phyloP scores from a whole-genome alignment of 2,888 invertebrate species.

The Meta bourneti region DNA sequence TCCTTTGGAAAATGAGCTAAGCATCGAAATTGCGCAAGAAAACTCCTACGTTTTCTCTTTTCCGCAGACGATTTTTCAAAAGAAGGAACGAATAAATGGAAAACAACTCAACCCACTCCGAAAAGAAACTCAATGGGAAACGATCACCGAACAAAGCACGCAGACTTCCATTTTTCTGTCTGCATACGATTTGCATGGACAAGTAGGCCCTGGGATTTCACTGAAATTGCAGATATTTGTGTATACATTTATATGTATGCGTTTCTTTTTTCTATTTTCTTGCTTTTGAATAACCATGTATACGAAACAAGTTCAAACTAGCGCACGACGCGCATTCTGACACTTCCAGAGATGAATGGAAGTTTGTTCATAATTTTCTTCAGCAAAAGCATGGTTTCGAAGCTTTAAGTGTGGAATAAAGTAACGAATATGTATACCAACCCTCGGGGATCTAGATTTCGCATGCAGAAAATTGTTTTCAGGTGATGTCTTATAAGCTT shows the following conservation, averaged over 20 bases:
- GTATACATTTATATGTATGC: conserved; percentile 17
- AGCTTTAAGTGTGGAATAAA: conserved; percentile 14
- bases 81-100: conserved; percentile 55
- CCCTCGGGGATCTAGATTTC: neutral
- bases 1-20: conserved; percentile 33
- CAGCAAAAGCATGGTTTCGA: conserved; percentile 13
- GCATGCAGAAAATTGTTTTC: neutral
- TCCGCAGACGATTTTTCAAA: conserved; percentile 57
- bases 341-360: conserved; percentile 40
- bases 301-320: conserved; percentile 39
- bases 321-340: conserved; percentile 2
- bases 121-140: conserved; percentile 60
- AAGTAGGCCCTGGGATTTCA: conserved; percentile 55
- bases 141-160: conserved; percentile 58
- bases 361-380: conserved; percentile 18
- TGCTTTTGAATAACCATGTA: conserved; percentile 64
- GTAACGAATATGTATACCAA: no score
- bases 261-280: conserved; percentile 12
- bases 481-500: neutral
- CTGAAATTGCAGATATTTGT: conserved; percentile 59
- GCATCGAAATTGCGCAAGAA: conserved; percentile 37
- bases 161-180: conserved; percentile 64
- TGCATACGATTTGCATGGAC: conserved; percentile 65
- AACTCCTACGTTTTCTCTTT: conserved; percentile 35
- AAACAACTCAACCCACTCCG: conserved; percentile 61